Conservation (phyloP, 1,140 invertebrate genomes). For the Vanessa tameamea region DNA sequence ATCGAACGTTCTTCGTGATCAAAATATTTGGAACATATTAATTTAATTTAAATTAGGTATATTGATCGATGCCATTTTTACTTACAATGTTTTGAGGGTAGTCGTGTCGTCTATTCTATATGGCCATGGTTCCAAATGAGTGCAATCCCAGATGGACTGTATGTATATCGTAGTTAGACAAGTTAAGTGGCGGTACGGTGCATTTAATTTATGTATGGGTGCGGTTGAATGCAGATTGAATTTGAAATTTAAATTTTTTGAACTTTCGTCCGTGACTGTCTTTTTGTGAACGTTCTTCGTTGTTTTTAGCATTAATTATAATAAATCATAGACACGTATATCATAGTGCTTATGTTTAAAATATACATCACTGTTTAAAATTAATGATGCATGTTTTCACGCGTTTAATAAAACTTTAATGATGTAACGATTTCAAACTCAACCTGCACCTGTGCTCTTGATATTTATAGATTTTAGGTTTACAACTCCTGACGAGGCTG, state of each 20-base stretch:
- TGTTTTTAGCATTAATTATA: slow-evolving; percentile 18
- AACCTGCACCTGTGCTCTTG: slow-evolving; percentile 48
- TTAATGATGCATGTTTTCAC: not conserved
- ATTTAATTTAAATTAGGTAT: not conserved
- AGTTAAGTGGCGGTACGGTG: slow-evolving; percentile 69
- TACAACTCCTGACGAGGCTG: slow-evolving; percentile 45
- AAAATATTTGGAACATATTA: not conserved
- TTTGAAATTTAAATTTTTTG: slow-evolving; percentile 55
- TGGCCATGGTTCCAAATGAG: slow-evolving; percentile 59
- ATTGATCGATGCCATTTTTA: not conserved
- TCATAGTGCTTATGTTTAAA: not conserved
- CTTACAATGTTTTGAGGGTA: not conserved
- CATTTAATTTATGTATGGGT: slow-evolving; percentile 72
- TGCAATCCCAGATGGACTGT: slow-evolving; percentile 71
- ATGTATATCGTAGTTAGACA: slow-evolving; percentile 75
- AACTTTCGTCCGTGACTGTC: slow-evolving; percentile 37
- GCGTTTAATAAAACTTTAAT: not conserved
- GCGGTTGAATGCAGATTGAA: slow-evolving; percentile 51
- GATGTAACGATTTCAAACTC: slow-evolving; percentile 39
- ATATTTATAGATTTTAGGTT: slow-evolving; percentile 47
- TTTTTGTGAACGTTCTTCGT: slow-evolving; percentile 27
- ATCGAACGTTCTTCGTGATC: not conserved
- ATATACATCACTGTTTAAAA: slow-evolving; percentile 1
- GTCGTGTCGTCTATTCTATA: slow-evolving; percentile 24
- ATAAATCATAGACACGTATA: slow-evolving; percentile 9